Evolutionary conservation across 2,797 vertebrate genomes (phyloP), one percentile per base, ranked within the genome.

Genomic region (Uromys caudimaculatus): DNA sequence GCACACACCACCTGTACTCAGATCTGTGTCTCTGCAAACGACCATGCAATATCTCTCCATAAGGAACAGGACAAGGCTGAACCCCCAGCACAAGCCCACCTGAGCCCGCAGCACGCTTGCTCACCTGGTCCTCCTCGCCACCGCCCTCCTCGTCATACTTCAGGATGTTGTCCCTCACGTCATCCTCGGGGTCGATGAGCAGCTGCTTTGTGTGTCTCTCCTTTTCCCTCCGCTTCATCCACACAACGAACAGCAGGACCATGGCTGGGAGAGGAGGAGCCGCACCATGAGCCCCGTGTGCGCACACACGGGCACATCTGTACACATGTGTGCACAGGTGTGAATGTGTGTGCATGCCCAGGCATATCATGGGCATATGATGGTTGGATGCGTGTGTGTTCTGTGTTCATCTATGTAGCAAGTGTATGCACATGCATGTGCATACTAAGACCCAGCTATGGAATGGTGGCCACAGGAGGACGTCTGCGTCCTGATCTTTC

Each of bases 61-160:
- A n/a, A 58, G 41, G 29, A 47, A 35, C 4, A 27, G 50, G 81
- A 64, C 23, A 38, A n/a, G 29, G 24, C 27, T 2, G 32, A 91
- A 19, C 13, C 44, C 56, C 2, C 11, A 38, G 73, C 3, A 13
- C 10, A 35, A 11, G 44, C 32, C 88, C 35, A 0, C 0, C 73
- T 1, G 52, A 60, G 32, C 52, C 1, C 0, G 2, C 38, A 5
- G n/a, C n/a, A 71, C 69, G 3, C 17, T 21, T 17, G 24, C 98
- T 98, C 96, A 99, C 99, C 99, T 99, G 99, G 97, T 99, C 99
- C 97, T 99, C 99, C 93, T 99, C 99, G 79, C 99, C 99, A 2
- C 99, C 99, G 13, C 99, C 99, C 84, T 99, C 99, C 87, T 99
- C 99, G 0, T 99, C 99, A 0, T 99, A 99, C 98, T 99, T 99